A percentile compares a stretch with the other conserved stretches of the same genome.
phyloP scores from a whole-genome alignment of 1,140 invertebrate genomes.

The Macrotrachela quadricornifera region DNA sequence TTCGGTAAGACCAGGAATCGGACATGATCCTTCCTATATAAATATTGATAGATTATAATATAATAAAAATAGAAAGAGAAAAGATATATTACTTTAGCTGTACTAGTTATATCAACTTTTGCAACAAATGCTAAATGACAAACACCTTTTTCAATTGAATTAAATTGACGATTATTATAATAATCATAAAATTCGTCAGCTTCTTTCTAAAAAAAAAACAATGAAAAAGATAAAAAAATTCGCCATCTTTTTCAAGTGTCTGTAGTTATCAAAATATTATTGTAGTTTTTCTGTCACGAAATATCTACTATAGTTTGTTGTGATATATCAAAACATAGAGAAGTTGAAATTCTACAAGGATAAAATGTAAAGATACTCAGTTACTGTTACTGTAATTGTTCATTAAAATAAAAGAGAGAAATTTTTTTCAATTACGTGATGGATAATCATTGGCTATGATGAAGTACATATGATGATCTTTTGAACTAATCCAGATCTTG shows the following conservation, averaged over 20 bases:
- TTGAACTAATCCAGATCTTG: too few species aligned
- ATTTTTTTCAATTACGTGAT: too few species aligned
- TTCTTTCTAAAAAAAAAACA: constrained; percentile 37
- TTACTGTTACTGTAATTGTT: too few species aligned
- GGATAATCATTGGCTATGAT: too few species aligned
- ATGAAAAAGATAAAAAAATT: not conserved
- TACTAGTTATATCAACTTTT: constrained; percentile 52
- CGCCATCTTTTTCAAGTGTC: constrained; percentile 6
- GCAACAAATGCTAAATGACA: constrained; percentile 89
- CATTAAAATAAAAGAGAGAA: too few species aligned
- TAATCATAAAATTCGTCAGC: constrained; percentile 74
- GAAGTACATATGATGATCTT: constrained; percentile 1
- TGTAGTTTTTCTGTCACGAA: too few species aligned
- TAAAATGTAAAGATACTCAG: too few species aligned
- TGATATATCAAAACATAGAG: too few species aligned
- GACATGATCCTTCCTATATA: constrained; percentile 23
- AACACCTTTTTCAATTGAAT: constrained; percentile 65
- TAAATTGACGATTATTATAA: constrained; percentile 75
- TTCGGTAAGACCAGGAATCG: constrained; percentile 51
- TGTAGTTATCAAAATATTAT: too few species aligned
- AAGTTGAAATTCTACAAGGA: too few species aligned
- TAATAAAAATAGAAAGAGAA: not conserved
- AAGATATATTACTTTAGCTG: constrained; percentile 34
- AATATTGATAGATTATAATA: constrained; percentile 1
- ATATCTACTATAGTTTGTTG: too few species aligned